Evolutionary conservation across 2,888 invertebrate genomes (phyloP).

Genomic region (Smittia aterrima): DNA sequence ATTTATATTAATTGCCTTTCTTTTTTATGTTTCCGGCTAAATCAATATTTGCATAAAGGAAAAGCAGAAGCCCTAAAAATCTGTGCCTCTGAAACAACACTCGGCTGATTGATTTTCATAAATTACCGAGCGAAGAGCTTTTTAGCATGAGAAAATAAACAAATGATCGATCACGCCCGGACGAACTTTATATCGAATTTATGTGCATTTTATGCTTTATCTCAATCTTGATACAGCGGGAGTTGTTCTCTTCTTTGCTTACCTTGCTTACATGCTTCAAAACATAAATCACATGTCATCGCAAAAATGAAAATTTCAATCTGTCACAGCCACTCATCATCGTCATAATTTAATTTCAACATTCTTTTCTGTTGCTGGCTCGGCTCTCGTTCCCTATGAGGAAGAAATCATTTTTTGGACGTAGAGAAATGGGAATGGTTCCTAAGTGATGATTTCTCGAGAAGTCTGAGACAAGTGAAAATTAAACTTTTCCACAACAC

Average conservation of each 20-base stretch:
- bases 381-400: neutral
- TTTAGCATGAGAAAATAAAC: neutral
- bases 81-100: neutral
- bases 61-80: neutral
- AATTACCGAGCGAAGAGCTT: neutral
- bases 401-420: neutral
- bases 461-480: too few species aligned
- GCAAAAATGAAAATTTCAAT: constrained; percentile 25
- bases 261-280: constrained; percentile 1
- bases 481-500: too few species aligned
- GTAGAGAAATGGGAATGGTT: neutral
- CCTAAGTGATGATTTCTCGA: neutral
- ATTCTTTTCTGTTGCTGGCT: neutral
- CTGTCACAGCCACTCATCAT: constrained; percentile 20
- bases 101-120: neutral
- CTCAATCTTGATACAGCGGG: neutral
- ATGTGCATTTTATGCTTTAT: neutral
- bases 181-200: too few species aligned
- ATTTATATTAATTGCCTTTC: constrained; percentile 15
- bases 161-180: constrained; percentile 14
- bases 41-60: neutral
- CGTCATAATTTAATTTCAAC: constrained; percentile 31
- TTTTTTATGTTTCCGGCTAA: neutral
- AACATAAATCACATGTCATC: constrained; percentile 36
- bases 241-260: neutral